Base-by-base conservation (phyloP, 1,140 invertebrate species). In the Gerris buenoi region DNA sequence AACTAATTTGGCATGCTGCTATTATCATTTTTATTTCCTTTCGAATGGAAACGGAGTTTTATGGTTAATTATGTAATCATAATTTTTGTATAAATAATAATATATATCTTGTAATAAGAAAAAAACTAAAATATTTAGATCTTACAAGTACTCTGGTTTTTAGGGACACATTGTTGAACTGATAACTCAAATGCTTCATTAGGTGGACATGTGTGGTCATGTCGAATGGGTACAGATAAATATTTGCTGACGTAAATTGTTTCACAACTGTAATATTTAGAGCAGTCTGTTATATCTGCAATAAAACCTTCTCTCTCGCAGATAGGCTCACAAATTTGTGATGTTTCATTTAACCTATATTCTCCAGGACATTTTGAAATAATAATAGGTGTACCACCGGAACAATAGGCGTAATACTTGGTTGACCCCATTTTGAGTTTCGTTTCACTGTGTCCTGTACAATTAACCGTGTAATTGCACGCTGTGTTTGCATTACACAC, bases 221-320 rank as follows among this genome's bases (percentile, higher is more conserved):
- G 33, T 10, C 33, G 33, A 46, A 46, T 18, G 33, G 18, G 18
- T 18, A 46, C 33, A 5, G 5, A 10, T 18, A 18, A 10, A 18
- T 18, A 10, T 46, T 5, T 5, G 33, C 18, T 46, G 5, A 46
- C 18, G 33, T 46, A 46, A 46, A 46, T 18, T 5, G 5, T 25
- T 1, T 2, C 15, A 33, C 68, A 69, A 25, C 64, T 69, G 68
- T 59, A 69, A 56, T 69, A 69, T 10, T 64, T 64, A 1, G 61
- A n/a, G 57, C 68, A 69, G 57, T 69, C 63, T 1, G 0, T n/a
- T n/a, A 29, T 18, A 22, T 69, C 62, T 22, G 23, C 25, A 1
- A 27, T n/a, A 10, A 64, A 26, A 28, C 68, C 65, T 26, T 57
- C 26, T 18, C 14, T 23, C 1, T 25, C 2, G 23, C 68, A 69